Base-by-base conservation (phyloP, 2,797 vertebrate species). In the Acanthiza pusilla region DNA sequence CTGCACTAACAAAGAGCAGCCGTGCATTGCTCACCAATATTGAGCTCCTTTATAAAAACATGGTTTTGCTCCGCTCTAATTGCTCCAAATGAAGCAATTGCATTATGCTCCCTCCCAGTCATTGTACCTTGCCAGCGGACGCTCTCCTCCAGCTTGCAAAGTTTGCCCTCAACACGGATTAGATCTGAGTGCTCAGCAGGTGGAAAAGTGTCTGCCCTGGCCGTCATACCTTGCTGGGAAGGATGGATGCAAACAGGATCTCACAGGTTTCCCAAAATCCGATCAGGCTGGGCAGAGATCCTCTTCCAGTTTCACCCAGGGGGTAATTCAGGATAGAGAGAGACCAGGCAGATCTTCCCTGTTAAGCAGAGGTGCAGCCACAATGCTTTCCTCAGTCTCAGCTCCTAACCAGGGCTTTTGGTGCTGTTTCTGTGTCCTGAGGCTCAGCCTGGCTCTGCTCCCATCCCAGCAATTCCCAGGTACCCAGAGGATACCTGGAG, bases 81-180 rank as follows among this genome's bases (percentile, higher is more conserved):
- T 84, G 86, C 91, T 92, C 62, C 73, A 54, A 83, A 75, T 11
- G 62, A 75, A 93, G 91, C 79, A 75, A 61, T 62, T 68, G 70
- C 88, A 57, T 61, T 74, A 47, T 4, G 5, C 38, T 50, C 54
- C 70, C 72, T 54, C 76, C 70, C 50, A 40, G 57, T 51, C 72
- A 4, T 38, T 27, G 62, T 21, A 32, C 62, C 80, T 82, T 6
- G 1, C 72, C 2, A 8, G 53, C 42, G 22, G 78, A 70, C 11
- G 1, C 78, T 94, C 83, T 60, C 72, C 71, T 66, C 55, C 85
- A 80, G 88, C 63, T 73, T 9, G 0, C 43, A 17, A 43, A 25
- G 53, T 23, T 47, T 83, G 51, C 79, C 57, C 89, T 91, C 79
- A 42, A 8, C 82, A 20, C 1, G 3, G 43, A 42, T 77, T 45